Evolutionary conservation across 2,797 vertebrate species (phyloP).

Genomic region (Gastrophryne carolinensis): DNA sequence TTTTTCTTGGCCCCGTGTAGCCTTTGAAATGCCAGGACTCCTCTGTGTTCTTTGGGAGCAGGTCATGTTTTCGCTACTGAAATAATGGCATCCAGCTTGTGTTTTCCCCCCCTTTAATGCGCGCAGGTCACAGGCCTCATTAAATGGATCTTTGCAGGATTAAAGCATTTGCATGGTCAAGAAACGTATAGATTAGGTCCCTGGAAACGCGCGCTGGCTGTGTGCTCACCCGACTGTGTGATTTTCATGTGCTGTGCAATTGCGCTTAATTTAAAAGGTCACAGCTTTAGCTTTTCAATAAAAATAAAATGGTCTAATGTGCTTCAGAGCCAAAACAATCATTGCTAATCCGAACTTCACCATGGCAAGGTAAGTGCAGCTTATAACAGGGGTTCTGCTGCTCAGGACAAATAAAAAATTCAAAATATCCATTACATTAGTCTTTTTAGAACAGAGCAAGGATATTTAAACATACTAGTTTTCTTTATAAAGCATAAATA

Average conservation of each 20-base stretch:
- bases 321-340: background rate
- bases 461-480: no score
- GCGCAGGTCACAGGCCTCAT: slow-evolving; percentile 42
- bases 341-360: no score
- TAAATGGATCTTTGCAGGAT: slow-evolving; percentile 46
- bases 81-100: slow-evolving; percentile 51
- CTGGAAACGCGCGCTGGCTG: slow-evolving; percentile 4
- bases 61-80: slow-evolving; percentile 47
- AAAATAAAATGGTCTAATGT: background rate
- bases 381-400: no score
- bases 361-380: no score
- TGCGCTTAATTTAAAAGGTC: slow-evolving; percentile 22
- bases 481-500: no score
- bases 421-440: no score
- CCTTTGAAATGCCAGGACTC: slow-evolving; percentile 47
- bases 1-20: slow-evolving; percentile 39
- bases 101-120: slow-evolving; percentile 40
- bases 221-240: slow-evolving; percentile 4
- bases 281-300: background rate
- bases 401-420: no score
- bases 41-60: slow-evolving; percentile 40
- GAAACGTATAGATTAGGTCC: slow-evolving; percentile 18
- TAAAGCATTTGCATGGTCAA: slow-evolving; percentile 46
- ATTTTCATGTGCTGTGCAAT: slow-evolving; percentile 11
- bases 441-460: no score